phyloP scores from a whole-genome alignment of 1,140 invertebrate genomes.

The Drosophila malerkotliana region DNA sequence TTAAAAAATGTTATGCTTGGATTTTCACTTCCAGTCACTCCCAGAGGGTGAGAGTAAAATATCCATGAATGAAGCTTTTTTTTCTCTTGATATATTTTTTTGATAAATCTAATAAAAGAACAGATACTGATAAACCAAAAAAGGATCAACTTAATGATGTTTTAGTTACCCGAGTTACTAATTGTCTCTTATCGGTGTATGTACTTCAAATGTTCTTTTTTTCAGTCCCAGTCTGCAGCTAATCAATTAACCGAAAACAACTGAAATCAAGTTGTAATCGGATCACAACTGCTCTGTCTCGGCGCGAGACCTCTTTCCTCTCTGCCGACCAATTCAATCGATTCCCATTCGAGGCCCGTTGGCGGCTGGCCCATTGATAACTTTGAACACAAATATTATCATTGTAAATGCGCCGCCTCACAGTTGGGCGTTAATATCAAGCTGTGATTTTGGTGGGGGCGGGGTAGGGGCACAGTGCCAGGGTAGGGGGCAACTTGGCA shows the following conservation, averaged over 20 bases:
- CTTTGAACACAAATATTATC: slow-evolving; percentile 81
- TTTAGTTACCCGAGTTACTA: background rate
- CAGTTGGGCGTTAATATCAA: slow-evolving; percentile 81
- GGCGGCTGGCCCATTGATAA: slow-evolving; percentile 74
- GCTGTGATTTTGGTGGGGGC: slow-evolving; percentile 57
- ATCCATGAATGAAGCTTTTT: slow-evolving; percentile 5
- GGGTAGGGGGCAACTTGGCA: slow-evolving; percentile 2
- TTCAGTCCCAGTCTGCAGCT: slow-evolving; percentile 13
- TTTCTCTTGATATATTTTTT: background rate
- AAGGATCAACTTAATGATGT: background rate
- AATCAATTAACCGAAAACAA: slow-evolving; percentile 47
- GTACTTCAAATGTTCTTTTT: background rate
- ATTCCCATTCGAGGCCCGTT: slow-evolving; percentile 29
- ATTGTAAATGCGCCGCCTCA: slow-evolving; percentile 82
- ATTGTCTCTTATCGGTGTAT: slow-evolving; percentile 3
- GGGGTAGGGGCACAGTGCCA: background rate
- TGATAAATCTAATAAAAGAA: background rate
- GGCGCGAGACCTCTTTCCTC: slow-evolving; percentile 2
- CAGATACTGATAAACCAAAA: background rate
- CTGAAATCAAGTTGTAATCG: slow-evolving; percentile 40
- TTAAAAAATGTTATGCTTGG: slow-evolving; percentile 53
- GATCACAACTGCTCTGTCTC: slow-evolving; percentile 19
- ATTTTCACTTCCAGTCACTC: slow-evolving; percentile 7
- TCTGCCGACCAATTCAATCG: background rate
- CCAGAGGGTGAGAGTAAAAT: background rate